Base-by-base conservation (phyloP, 1,140 invertebrate genomes). In the Spodoptera litura region DNA sequence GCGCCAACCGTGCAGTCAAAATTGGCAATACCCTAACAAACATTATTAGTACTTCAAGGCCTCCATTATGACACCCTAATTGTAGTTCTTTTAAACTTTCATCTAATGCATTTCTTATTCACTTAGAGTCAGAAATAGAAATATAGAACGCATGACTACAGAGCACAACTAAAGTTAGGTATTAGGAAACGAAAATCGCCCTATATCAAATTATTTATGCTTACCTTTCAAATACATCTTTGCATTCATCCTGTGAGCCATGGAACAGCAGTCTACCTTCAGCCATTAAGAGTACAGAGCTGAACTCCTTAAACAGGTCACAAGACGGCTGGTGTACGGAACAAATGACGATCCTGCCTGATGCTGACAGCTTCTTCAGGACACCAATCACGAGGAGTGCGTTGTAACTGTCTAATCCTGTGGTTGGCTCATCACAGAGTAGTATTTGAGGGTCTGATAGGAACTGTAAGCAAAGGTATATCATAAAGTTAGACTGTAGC, bases 291-390 rank as follows among this genome's bases (percentile, higher is more conserved):
- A 98, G 94, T 4, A 98, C 95, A 81, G 97, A 95, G 78, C 97
- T 96, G 89, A 98, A 98, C 78, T 98, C 95, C 78, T 96, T 96
- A 81, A 98, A 97, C 15, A 98, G 94, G 79, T 97, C 96, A 4
- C 97, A 98, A 1, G 97, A 97, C 0, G 98, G 98, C 87, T 99
- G 98, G 91, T 99, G 98, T 35, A 98, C 96, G 0, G 97, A 97
- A 85, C 97, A 97, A 8, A 98, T 96, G 3, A 98, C 96, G 12
- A 97, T 96, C 94, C 97, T 97, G 55, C 96, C 97, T 70, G 92
- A 92, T 53, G 86, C 77, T 0, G 96, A 95, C 31, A 97, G 89
- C 66, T 95, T 94, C 86, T 96, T 95, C 81, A 98, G 91, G 0
- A 96, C 96, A 66, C 96, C 95, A 1, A 98, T 95, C 0, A 98